Evolutionary conservation across 2,888 invertebrate genomes (phyloP).

Genomic region (Sussaba pulchella): DNA sequence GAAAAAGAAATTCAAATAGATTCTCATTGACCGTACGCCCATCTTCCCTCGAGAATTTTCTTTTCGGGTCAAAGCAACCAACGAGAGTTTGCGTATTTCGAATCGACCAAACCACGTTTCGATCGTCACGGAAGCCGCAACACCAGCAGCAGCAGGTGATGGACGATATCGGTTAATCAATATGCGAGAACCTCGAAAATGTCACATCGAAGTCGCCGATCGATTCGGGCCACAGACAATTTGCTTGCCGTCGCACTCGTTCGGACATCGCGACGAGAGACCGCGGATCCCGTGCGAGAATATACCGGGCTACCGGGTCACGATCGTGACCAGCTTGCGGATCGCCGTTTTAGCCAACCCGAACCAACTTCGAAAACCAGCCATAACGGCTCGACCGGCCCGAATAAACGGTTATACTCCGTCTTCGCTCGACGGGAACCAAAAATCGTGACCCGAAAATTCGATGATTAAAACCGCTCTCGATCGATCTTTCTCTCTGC

Average conservation of each 20-base stretch:
- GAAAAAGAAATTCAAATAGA: no score
- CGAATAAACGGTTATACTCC: conserved; percentile 49
- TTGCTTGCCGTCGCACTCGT: conserved; percentile 33
- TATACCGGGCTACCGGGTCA: conserved; percentile 43
- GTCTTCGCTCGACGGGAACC: conserved; percentile 24
- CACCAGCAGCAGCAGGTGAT: conserved; percentile 19
- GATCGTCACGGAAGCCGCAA: no score
- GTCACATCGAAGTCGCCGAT: conserved; percentile 40
- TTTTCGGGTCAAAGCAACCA: no score
- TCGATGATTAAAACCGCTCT: conserved; percentile 5
- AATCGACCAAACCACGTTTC: no score
- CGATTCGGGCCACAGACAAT: conserved; percentile 38
- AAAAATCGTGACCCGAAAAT: conserved; percentile 38
- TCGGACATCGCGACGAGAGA: not conserved
- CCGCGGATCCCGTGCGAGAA: not conserved
- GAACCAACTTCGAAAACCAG: conserved; percentile 25
- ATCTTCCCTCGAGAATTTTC: no score
- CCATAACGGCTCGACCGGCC: conserved; percentile 28
- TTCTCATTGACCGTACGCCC: no score
- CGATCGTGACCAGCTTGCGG: conserved; percentile 59
- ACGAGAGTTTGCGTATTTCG: no score
- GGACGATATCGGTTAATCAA: conserved; percentile 39
- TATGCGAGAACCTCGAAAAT: conserved; percentile 35
- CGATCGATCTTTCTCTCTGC: conserved; percentile 21
- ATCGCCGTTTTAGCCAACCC: conserved; percentile 18